Evolutionary conservation across 2,888 invertebrate genomes (phyloP), one percentile per base, ranked within the genome.

Genomic region (Pecten maximus): DNA sequence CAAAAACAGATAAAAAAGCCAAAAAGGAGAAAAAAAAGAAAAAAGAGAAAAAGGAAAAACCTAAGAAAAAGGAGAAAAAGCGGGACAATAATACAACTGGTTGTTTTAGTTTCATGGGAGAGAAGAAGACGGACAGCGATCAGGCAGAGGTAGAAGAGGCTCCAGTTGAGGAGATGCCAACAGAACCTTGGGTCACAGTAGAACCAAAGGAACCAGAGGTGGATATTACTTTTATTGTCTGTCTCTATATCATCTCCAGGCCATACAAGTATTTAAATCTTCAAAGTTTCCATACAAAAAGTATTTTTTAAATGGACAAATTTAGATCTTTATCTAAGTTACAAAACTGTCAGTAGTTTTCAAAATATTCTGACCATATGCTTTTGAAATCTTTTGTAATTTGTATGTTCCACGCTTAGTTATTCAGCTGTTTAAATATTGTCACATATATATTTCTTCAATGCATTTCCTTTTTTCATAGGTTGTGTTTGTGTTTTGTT

Each of bases 161-260:
- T 16, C 88, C 87, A 12, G 91, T 40, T 87, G 90, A 90, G 88
- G 90, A 92, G 87, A 89, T 92, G 40, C 88, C 91, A 16, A 90
- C 88, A 23, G 88, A 90, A 88, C 89, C 90, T 6, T 91, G 90
- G 89, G 88, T 88, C n/a, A 54, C 87, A 28, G 91, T 91, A 60
- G 89, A 89, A n/a, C 60, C 60, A 8, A 54, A 90, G n/a, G 48
- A 87, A 10, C 74, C 90, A 40, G 87, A 88, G 40, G 90, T 86
- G 48, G 90, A 50, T 54, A 40, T 87, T 87, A 16, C 87, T 40
- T 87, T 87, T 40, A 74, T n/a, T 60, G 60, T 50, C 19, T 50
- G 50, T 50, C 50, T 50, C 50, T 16, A 15, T 50, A 50, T 15
- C 16, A 16, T 50, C 2, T n/a, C 23, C 1, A 23, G 54, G 2